Base-by-base conservation (phyloP, 2,888 invertebrate genomes). In the Agrotis exclamationis region DNA sequence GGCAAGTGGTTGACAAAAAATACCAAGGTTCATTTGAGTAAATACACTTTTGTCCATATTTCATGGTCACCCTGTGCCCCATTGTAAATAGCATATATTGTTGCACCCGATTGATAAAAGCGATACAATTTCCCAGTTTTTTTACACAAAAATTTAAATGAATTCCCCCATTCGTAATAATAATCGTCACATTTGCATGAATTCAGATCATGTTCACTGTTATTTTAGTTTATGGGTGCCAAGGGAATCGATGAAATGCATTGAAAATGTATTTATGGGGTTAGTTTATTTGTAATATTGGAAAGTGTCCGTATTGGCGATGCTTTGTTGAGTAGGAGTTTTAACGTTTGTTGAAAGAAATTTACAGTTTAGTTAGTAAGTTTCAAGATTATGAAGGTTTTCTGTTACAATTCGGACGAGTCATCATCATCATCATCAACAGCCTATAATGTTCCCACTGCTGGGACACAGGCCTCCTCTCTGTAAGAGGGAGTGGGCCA, bases 121-220 rank as follows among this genome's bases (percentile, higher is more conserved):
- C 96, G 96, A 93, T 95, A 95, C 94, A 94, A 92, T 95, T 95
- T 95, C 92, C 88, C 83, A 85, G 85, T 78, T 82, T 92, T 95
- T 94, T 94, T 95, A 92, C 90, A 85, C 88, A 92, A 89, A 94
- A 96, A 94, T 96, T 96, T 96, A 93, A 96, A 96, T 95, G 94
- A 93, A 90, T 91, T 93, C 94, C 95, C 93, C 85, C 81, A 85
- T 74, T 77, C 39, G 76, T 86, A 89, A 89, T 87, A 93, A 92
- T 90, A 92, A 88, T 88, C 83, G 33, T 63, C 76, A 82, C 90
- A 96, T 95, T 95, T 95, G 95, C 95, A 95, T 95, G 91, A 87
- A 82, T 85, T 86, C 85, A 82, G 87, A 88, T 89, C 89, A 84
- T 83, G 85, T 88, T 89, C 86, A 87, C 81, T 91, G 89, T 89